Evolutionary conservation across 1,140 invertebrate genomes (phyloP).

Genomic region (Pseudomyrmex flavicornis): DNA sequence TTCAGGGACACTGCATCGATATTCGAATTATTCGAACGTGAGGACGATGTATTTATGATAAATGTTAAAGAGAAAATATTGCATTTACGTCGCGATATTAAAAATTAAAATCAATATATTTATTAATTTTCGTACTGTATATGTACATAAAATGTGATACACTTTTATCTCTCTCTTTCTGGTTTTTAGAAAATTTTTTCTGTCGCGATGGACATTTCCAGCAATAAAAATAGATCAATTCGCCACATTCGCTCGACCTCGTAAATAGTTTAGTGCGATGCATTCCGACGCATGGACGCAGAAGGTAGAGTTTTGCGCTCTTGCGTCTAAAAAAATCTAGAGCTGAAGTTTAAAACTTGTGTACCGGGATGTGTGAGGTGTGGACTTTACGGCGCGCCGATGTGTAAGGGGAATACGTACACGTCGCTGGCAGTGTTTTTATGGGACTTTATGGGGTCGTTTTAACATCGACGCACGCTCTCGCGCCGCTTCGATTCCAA

Average conservation of each 20-base stretch:
- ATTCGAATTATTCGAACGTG: constrained; percentile 23
- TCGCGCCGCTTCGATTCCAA: constrained; percentile 77
- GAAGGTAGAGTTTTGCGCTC: background rate
- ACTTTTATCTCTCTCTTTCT: too few relatives aligned
- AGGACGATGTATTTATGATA: background rate
- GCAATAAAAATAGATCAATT: constrained; percentile 21
- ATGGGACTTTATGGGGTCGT: constrained; percentile 71
- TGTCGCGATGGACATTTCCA: background rate
- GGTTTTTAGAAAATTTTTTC: too few relatives aligned
- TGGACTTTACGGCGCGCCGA: constrained; percentile 11
- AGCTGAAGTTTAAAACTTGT: constrained; percentile 48
- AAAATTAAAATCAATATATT: background rate
- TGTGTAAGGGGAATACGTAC: constrained; percentile 41
- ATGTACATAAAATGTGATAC: background rate
- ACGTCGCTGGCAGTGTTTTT: constrained; percentile 62
- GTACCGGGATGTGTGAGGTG: background rate
- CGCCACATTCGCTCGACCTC: background rate
- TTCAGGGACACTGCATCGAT: constrained; percentile 11
- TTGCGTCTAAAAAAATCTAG: constrained; percentile 41
- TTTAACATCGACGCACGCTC: constrained; percentile 70
- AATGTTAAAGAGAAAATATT: background rate
- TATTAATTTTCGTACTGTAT: background rate
- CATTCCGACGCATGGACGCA: constrained; percentile 3
- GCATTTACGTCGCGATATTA: background rate
- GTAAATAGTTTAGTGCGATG: constrained; percentile 35